Percentiles rank a stretch among this genome's conserved stretches.
Evolutionary conservation across 2,797 vertebrate species (phyloP).

Genomic region (Protosalanx chinensis): DNA sequence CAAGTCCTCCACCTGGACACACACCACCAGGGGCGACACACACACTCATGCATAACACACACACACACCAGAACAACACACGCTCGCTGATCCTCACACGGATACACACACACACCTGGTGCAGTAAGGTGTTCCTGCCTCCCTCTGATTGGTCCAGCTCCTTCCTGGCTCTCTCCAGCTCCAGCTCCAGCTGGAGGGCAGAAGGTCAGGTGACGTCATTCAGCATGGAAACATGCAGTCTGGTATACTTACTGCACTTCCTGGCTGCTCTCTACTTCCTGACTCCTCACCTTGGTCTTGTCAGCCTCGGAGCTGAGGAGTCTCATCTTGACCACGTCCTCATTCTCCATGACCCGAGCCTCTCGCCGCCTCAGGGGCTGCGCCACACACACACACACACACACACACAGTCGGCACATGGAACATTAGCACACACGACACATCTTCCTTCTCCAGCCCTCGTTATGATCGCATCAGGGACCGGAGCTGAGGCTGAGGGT

Average conservation of each 20-base stretch:
- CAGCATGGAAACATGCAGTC: no score
- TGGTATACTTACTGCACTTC: background rate
- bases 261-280: background rate
- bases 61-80: background rate
- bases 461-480: background rate
- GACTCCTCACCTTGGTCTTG: constrained; percentile 74
- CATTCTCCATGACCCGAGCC: constrained; percentile 65
- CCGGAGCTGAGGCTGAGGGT: background rate
- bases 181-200: constrained; percentile 76
- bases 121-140: constrained; percentile 78
- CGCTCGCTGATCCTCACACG: constrained; percentile 10
- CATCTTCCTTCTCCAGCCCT: no score
- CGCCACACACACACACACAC: constrained; percentile 24
- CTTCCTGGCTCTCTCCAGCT: constrained; percentile 77
- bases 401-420: background rate
- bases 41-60: background rate
- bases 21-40: background rate
- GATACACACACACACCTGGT: constrained; percentile 68
- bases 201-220: background rate
- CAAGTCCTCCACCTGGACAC: constrained; percentile 83
- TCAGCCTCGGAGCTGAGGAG: constrained; percentile 79
- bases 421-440: background rate
- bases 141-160: constrained; percentile 82
- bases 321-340: constrained; percentile 71
- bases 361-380: constrained; percentile 78